A percentile compares a stretch with the other conserved stretches of the same genome.
These are phyloP conservation scores for Ornithoptera priamus DNA, from an alignment of 2,888 invertebrate genomes.

Conservation along the genomic window DNA sequence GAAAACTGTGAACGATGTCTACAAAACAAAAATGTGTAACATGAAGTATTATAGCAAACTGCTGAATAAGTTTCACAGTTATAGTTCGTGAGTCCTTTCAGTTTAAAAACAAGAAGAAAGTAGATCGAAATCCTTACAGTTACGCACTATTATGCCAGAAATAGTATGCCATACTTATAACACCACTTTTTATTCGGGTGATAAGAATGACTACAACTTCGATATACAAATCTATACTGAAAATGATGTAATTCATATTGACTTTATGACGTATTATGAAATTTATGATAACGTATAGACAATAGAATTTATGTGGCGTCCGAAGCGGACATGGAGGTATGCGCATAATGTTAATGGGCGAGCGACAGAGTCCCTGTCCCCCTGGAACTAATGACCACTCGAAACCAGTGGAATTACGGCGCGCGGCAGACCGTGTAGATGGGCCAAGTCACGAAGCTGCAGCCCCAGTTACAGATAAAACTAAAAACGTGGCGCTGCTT, in stretches of 20 bases:
- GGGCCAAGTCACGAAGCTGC: constrained; percentile 66
- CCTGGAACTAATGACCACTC: constrained; percentile 74
- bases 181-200: background rate
- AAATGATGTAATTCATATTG: background rate
- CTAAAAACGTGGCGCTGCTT: constrained; percentile 28
- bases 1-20: no score
- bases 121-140: no score
- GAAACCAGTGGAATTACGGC: constrained; percentile 71
- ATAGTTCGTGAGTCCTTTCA: no score
- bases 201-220: background rate
- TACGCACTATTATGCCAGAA: no score
- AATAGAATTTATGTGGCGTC: constrained; percentile 44
- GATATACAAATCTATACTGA: background rate
- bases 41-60: no score
- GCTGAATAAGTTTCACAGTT: no score
- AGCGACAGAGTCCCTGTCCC: constrained; percentile 65
- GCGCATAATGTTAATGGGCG: constrained; percentile 66
- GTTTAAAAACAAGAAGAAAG: no score
- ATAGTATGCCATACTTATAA: background rate
- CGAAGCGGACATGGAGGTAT: constrained; percentile 45
- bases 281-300: background rate
- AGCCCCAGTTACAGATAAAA: constrained; percentile 46
- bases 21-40: no score
- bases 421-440: constrained; percentile 57
- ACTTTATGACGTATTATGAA: background rate